Base-by-base conservation (phyloP, 1,140 invertebrate species). In the Drosophila quadrilineata region DNA sequence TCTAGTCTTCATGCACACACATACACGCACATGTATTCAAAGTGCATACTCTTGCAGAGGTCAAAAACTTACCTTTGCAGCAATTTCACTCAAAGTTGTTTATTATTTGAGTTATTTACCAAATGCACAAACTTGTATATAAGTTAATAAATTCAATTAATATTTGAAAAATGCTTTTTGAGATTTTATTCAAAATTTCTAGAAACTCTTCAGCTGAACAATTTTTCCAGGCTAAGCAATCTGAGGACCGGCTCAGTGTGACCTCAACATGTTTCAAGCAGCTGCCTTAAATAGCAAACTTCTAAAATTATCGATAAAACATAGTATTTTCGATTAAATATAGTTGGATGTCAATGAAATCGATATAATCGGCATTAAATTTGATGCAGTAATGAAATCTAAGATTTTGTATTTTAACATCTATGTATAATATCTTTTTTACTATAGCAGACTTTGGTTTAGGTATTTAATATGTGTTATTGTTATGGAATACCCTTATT, bases 231-330 rank as follows among this genome's bases (percentile, higher is more conserved):
- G 41, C 58, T 31, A 49, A 48, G 54, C 41, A 45, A 36, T 40
- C 64, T 66, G 63, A 46, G 63, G 40, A 62, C 64, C 64, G 64
- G 64, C 64, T 67, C 64, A 67, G 64, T 60, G 64, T 67, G 56
- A 60, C 56, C 56, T 40, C 10, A 59, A 22, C 17, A 6, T 6
- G 2, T 14, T 45, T 16, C 10, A 14, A 3, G 31, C 29, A 24
- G 6, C 6, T 60, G 54, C 21, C 40, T 60, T 65, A 66, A 66
- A 66, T 66, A 60, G 21, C n/a, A 24, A 60, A 22, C 36, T 43
- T n/a, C 17, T 36, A n/a, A 29, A 12, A 5, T 0, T 14, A 21
- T 12, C 59, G 28, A 28, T 50, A 43, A 24, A n/a, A n/a, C 8
- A 10, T 36, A 22, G 38, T 50, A 58, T 45, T 31, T 41, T 53